Percentiles rank a stretch among this genome's conserved stretches.
These are phyloP conservation scores for Oreochromis niloticus DNA, from an alignment of 2,113 vertebrate species.

Conservation along the genomic window DNA sequence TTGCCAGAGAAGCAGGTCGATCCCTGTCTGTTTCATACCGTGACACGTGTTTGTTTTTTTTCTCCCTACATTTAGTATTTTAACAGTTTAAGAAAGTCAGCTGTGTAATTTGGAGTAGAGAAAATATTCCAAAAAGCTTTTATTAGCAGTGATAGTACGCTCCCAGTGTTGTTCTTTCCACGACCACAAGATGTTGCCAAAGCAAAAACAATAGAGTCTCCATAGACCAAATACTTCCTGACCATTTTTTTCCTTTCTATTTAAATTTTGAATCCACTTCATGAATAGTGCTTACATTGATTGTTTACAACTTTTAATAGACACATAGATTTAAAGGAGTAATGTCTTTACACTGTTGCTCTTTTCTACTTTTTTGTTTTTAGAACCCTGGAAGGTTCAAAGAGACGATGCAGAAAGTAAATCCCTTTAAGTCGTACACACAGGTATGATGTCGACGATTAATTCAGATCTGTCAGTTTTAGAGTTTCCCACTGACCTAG, in stretches of 20 bases:
- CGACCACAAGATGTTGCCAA: background rate
- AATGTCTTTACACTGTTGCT: background rate
- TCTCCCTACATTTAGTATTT: background rate
- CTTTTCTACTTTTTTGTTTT: background rate
- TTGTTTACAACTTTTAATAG: background rate
- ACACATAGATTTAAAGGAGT: background rate
- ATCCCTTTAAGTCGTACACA: conserved; percentile 32
- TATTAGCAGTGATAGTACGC: background rate
- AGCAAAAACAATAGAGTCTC: background rate
- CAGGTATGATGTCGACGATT: background rate
- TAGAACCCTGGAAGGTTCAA: conserved; percentile 34
- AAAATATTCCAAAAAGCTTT: background rate
- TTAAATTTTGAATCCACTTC: background rate
- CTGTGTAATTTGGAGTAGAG: background rate
- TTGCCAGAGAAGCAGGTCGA: conserved; percentile 28
- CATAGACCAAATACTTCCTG: background rate
- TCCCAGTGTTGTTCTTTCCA: background rate
- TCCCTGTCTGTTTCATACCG: background rate
- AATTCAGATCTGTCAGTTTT: background rate
- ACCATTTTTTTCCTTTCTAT: background rate
- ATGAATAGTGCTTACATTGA: background rate
- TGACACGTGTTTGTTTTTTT: background rate
- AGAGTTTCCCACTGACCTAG: background rate
- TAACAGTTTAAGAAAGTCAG: background rate
- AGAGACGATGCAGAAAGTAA: conserved; percentile 50